phyloP scores from a whole-genome alignment of 2,888 invertebrate genomes.

The Germaria angustata region DNA sequence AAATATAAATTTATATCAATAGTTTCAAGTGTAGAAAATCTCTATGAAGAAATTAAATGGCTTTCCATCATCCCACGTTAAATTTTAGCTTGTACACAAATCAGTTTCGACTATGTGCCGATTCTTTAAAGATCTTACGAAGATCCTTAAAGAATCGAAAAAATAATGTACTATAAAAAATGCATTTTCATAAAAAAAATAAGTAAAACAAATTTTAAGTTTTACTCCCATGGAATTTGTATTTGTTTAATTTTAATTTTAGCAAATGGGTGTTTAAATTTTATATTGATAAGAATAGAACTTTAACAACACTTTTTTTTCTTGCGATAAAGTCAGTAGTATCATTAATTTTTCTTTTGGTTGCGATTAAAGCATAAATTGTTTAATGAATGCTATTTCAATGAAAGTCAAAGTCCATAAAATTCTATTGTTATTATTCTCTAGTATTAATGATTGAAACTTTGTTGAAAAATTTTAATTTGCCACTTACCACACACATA shows the following conservation, averaged over 20 bases:
- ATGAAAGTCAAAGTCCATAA: constrained; percentile 36
- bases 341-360: background rate
- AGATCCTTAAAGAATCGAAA: too few relatives aligned
- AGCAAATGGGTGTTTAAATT: background rate
- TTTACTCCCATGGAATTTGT: background rate
- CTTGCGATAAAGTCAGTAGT: constrained; percentile 22
- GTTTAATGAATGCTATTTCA: constrained; percentile 2
- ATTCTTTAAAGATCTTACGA: too few relatives aligned
- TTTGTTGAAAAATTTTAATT: background rate
- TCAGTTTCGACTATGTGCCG: too few relatives aligned
- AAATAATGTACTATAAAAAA: too few relatives aligned
- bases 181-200: too few relatives aligned
- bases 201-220: too few relatives aligned
- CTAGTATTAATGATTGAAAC: background rate
- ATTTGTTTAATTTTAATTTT: too few relatives aligned
- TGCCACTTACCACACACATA: background rate
- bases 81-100: too few relatives aligned
- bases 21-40: too few relatives aligned
- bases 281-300: constrained; percentile 4
- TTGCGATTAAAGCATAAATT: constrained; percentile 10
- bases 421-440: background rate
- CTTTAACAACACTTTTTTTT: background rate
- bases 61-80: too few relatives aligned
- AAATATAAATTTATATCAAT: background rate
- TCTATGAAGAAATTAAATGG: too few relatives aligned